A percentile compares a stretch with the other conserved stretches of the same genome.
These are phyloP conservation scores for Merops nubicus DNA, from an alignment of 2,113 vertebrate genomes.

Conservation along the genomic window DNA sequence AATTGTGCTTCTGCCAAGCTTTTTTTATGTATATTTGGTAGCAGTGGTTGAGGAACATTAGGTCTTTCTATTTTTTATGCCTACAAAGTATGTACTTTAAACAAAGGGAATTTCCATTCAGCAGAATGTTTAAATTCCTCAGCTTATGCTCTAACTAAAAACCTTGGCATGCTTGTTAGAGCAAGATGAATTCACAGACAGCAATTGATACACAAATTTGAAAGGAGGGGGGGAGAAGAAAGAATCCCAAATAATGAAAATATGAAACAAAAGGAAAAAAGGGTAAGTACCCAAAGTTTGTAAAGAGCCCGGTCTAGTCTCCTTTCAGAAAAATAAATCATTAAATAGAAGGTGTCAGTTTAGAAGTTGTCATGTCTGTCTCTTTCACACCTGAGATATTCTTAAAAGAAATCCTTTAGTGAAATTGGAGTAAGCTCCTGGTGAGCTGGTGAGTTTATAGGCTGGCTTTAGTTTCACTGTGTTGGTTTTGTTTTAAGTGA, in stretches of 20 bases:
- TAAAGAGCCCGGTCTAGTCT: not conserved
- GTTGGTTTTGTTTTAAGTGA: not conserved
- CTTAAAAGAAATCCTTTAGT: not conserved
- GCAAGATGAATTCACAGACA: not conserved
- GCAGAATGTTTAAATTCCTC: not conserved
- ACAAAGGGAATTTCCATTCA: not conserved
- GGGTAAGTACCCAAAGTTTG: too few species aligned
- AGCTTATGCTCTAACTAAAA: not conserved
- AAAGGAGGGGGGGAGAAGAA: not conserved
- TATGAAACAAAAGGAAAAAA: not conserved
- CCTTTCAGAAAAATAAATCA: not conserved
- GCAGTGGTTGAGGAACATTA: not conserved
- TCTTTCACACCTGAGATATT: not conserved
- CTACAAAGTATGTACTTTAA: not conserved
- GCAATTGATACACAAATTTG: not conserved
- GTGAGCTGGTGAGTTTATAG: not conserved
- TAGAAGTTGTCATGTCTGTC: not conserved
- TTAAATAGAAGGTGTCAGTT: not conserved
- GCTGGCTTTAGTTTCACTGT: not conserved
- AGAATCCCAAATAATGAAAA: not conserved
- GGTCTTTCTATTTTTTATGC: not conserved
- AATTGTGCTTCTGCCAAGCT: not conserved
- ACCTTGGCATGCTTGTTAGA: not conserved
- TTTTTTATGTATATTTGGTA: too few species aligned
- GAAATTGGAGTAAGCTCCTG: not conserved